These are phyloP conservation scores for Anolis carolinensis DNA, from an alignment of 2,113 vertebrate species.

Conservation along the genomic window DNA sequence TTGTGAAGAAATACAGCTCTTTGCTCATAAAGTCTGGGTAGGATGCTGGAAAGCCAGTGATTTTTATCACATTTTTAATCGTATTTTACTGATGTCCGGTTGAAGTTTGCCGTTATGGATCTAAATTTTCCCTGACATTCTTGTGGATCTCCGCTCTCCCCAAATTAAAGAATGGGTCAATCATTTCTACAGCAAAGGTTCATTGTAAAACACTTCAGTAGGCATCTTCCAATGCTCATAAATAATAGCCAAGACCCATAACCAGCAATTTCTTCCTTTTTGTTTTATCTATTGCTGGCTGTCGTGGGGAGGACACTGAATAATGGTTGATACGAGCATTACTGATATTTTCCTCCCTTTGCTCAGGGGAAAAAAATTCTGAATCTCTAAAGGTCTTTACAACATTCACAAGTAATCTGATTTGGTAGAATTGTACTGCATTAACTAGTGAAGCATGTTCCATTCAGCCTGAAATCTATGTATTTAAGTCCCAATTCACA, in stretches of 20 bases:
- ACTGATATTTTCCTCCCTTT: neutral
- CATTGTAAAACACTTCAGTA: neutral
- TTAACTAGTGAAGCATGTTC: neutral
- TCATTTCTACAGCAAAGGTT: conserved; percentile 23
- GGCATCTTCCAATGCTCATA: neutral
- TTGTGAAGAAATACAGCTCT: neutral
- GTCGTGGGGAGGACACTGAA: neutral
- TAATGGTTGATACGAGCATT: neutral
- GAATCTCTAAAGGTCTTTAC: neutral
- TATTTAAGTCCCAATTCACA: neutral
- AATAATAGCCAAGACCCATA: neutral
- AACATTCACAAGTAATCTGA: neutral
- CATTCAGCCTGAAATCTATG: neutral
- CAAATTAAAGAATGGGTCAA: conserved; percentile 19
- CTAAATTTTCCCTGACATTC: neutral
- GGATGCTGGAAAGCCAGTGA: neutral
- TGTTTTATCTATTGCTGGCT: neutral
- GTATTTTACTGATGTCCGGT: neutral
- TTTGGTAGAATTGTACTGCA: neutral
- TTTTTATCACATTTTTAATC: rapidly evolving
- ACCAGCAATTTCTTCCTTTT: neutral
- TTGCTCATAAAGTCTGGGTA: neutral
- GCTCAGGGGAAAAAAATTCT: neutral
- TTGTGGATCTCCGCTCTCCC: conserved; percentile 2
- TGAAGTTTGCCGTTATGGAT: neutral